Evolutionary conservation across 2,797 vertebrate genomes (phyloP), one percentile per base, ranked within the genome.

Genomic region (Aplochiton taeniatus): DNA sequence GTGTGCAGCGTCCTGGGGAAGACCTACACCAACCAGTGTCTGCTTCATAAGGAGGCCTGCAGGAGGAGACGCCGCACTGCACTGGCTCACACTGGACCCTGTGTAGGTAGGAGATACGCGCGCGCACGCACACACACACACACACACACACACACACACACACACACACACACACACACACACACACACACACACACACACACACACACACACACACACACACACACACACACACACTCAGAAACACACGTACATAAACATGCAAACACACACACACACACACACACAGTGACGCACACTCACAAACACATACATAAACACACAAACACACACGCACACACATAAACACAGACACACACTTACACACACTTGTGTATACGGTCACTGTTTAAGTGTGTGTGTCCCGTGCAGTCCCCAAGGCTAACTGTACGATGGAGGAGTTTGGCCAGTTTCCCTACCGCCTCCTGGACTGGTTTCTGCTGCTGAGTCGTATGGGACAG

Each of bases 401-500:
- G 46, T 74, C 56, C 69, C 63, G 52, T 70, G 71, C 79, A 92
- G 92, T 86, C 68, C 73, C 84, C 48, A 68, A 74, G 67, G 75
- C 57, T 4, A 62, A 78, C 80, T 92, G 90, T 83, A 83, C 83
- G 0, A 70, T 81, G 57, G 78, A 83, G 56, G 90, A 92, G 77
- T 75, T 89, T 0, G 87, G 68, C 50, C 92, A 93, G 85, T 93
- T 93, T 77, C 89, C 91, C 42, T 92, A 89, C 73, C 88, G 90
- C 14, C 87, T 93, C 58, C 47, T 93, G 75, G 90, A 93, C 84
- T 93, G 91, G 92, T 92, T 92, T 63, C 82, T 93, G 72, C 84
- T 93, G 42, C 79, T 93, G 70, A 93, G 89, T 73, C 89, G 86
- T 4, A 92, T 91, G 87, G 88, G 83, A 63, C 61, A 83, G 66